Percentiles rank a stretch among this genome's conserved stretches.
Evolutionary conservation across 1,140 invertebrate species (phyloP).

Genomic region (Tenebrio molitor): DNA sequence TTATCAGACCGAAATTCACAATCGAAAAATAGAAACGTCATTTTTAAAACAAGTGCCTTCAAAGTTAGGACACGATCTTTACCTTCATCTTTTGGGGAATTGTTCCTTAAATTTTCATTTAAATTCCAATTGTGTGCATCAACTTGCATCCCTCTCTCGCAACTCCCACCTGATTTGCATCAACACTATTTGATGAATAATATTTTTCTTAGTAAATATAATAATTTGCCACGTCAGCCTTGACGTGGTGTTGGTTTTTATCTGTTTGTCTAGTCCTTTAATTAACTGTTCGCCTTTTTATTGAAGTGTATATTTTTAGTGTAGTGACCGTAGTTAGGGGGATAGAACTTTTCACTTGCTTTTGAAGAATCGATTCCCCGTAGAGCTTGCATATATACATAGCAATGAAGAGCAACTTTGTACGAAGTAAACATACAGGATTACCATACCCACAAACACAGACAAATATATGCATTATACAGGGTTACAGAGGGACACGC

Average conservation of each 20-base stretch:
- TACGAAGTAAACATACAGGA: conserved; percentile 49
- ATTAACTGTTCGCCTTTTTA: conserved; percentile 19
- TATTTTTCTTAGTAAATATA: background rate
- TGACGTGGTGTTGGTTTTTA: too few relatives aligned
- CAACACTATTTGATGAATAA: conserved; percentile 10
- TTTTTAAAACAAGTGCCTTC: too few relatives aligned
- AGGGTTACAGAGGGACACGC: conserved; percentile 43
- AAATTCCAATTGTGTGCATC: conserved; percentile 39
- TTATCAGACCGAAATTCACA: too few relatives aligned
- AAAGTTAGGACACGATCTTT: too few relatives aligned
- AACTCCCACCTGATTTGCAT: background rate
- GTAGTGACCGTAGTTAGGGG: conserved; percentile 27
- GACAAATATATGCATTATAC: conserved; percentile 52
- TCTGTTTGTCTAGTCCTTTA: conserved; percentile 6
- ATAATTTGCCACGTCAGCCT: background rate
- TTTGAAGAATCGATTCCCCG: conserved; percentile 50
- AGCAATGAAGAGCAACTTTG: conserved; percentile 50
- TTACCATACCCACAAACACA: conserved; percentile 52
- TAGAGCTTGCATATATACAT: conserved; percentile 50
- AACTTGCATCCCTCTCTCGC: conserved; percentile 15
- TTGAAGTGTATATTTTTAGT: conserved; percentile 23
- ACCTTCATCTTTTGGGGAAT: conserved; percentile 11
- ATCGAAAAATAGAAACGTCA: too few relatives aligned
- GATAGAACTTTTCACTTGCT: conserved; percentile 48
- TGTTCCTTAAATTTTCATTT: conserved; percentile 25